Base-by-base conservation (phyloP, 2,888 invertebrate genomes). In the Nomada ferruginata region DNA sequence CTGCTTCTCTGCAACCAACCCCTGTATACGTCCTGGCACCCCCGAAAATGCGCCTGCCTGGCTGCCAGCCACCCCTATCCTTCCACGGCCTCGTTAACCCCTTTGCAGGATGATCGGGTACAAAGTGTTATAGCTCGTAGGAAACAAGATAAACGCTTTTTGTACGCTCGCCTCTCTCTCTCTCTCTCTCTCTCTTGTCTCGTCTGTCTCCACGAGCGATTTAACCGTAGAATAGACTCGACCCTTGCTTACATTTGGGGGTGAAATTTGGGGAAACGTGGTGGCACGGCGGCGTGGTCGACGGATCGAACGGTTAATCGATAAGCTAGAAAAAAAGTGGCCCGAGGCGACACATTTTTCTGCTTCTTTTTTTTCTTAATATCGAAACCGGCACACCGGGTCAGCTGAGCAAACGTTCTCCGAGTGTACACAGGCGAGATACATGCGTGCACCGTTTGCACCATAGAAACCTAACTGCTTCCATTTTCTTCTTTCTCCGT, bases 1-100 rank as follows among this genome's bases (percentile, higher is more conserved):
- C 92, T 92, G 92, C 92, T 87, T 88, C 87, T 83, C 36, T 57
- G 57, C 73, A 57, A 82, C 90, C 91, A 89, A 91, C 90, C 90
- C 90, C 89, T 87, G 82, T 84, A 73, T 78, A 77, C 84, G 70
- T 60, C 69, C 63, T 55, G 77, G 85, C 90, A 90, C 89, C 91
- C 91, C 91, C 90, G 88, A 89, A 90, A 83, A 78, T 26, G 71
- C 36, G 11, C 57, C 78, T 70, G 80, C 74, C 74, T 66, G 78
- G 20, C 76, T 70, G 76, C 75, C 42, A n/a, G 50, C 53, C 66
- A 64, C 71, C 73, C 65, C 70, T 36, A 65, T 53, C 69, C 74
- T 63, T 60, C 29, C 29, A 11, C 44, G 47, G 64, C 59, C 80
- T 80, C 76, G 82, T 82, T 79, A 82, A 82, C 82, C 82, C 82